Evolutionary conservation across 2,113 vertebrate genomes (phyloP), one percentile per base, ranked within the genome.

Genomic region (Myrmecobius fasciatus): DNA sequence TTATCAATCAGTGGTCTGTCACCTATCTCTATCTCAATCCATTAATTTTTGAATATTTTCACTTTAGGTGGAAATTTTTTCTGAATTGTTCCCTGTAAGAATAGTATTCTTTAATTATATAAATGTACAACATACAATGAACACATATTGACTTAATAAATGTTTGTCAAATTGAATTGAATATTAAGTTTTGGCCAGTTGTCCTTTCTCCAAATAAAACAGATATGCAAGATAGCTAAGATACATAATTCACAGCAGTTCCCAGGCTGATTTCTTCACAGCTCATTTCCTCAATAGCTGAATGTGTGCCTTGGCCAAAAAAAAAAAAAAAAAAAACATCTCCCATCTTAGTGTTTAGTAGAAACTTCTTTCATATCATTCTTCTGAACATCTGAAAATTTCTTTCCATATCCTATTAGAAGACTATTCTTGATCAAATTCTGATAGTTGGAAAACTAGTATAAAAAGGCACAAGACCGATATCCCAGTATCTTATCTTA

Each of bases 61-160:
- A 91, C 95, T 93, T 96, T 96, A 92, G 96, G 95, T 91, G 91
- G 88, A 93, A 93, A 92, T 94, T 96, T 97, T 97, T 98, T 98
- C 92, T 36, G 60, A 93, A 49, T 91, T 54, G 91, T 94, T 93
- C 91, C 83, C 95, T 94, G 52, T 94, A 17, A 94, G 89, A 95
- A 96, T 28, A 95, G 93, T 89, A 89, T 97, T 92, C 95, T 97
- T 96, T 91, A 92, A 90, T 91, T 89, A 17, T 90, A 91, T 48
- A 94, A 93, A 95, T 88, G 89, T 53, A 89, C 43, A 53, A 88
- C 52, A 90, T 96, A 95, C 91, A 91, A 52, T 20, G 11, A 20
- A 52, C 31, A 22, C 52, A 52, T 36, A 94, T 90, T 56, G 94
- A 54, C 25, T 47, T 88, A 90, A 67, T 12, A 60, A 60, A 75